These are phyloP conservation scores for Hemitrygon akajei DNA, from an alignment of 2,797 vertebrate genomes.

Conservation along the genomic window DNA sequence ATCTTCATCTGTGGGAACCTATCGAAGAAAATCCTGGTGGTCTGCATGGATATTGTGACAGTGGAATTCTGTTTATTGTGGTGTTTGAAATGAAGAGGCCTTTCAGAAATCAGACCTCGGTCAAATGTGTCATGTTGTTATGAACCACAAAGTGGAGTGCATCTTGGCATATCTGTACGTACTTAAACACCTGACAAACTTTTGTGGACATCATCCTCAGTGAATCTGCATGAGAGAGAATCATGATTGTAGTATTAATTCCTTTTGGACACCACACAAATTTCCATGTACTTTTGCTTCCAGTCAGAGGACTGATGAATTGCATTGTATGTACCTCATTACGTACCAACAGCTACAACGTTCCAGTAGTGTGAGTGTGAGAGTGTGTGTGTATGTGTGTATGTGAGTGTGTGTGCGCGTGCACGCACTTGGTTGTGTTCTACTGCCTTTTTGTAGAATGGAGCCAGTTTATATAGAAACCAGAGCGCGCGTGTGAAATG, in stretches of 20 bases:
- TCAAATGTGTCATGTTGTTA: slow-evolving; percentile 19
- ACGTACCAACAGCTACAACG: background rate
- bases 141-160: background rate
- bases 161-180: background rate
- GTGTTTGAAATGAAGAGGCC: slow-evolving; percentile 22
- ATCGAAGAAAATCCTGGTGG: background rate
- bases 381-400: background rate
- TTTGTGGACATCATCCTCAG: slow-evolving; percentile 11
- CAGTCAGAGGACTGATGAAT: slow-evolving; percentile 5
- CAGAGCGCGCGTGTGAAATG: slow-evolving; percentile 41
- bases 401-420: slow-evolving; percentile 44
- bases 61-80: slow-evolving; percentile 19
- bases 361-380: background rate
- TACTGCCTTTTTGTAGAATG: slow-evolving; percentile 40
- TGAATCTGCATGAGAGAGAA: slow-evolving; percentile 24
- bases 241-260: background rate
- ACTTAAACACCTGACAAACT: background rate
- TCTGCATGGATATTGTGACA: slow-evolving; percentile 30
- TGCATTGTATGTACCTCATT: slow-evolving; percentile 15
- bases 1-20: background rate
- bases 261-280: background rate
- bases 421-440: slow-evolving; percentile 38
- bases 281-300: background rate
- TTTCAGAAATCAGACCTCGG: background rate
- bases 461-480: slow-evolving; percentile 34